Evolutionary conservation across 2,888 invertebrate species (phyloP), one percentile per base, ranked within the genome.

Genomic region (Corbicula japonica): DNA sequence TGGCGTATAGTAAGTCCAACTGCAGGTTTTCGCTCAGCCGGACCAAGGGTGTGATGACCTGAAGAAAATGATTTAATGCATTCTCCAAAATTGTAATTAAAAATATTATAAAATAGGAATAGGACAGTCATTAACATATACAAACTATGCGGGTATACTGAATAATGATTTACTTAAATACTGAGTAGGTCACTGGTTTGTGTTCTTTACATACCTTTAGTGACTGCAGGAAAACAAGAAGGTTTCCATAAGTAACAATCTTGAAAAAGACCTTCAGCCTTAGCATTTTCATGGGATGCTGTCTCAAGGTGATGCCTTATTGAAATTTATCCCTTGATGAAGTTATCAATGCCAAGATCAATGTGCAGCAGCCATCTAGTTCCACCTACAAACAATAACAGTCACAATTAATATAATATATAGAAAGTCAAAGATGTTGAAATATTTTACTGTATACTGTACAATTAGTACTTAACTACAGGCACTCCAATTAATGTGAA

Each of bases 231-330:
- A 72, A 77, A 8, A 60, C 52, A 2, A 77, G n/a, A 6, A 77
- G n/a, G 30, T 68, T 61, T 21, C 60, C 72, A 60, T 77, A 72
- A 26, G 41, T 15, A 23, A 72, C 66, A n/a, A 77, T 23, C 34
- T 73, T 72, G 1, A 63, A 72, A 18, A 77, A n/a, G 66, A 21
- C 72, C 77, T 61, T 72, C 77, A 21, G 77, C 77, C 26, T 68
- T 77, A 12, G 72, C 26, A n/a, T 72, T 77, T 23, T 38, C 54
- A 44, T 77, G 68, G 6, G 77, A 77, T 18, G 72, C 46, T 32
- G 77, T 52, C 44, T 77, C 77, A 26, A 73, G 72, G 23, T 77
- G 77, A 5, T 26, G 26, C 48, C 66, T 44, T 12, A 77, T 41
- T 18, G 77, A 44, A 15, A 8, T 18, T 23, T 72, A 77, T 2